phyloP scores from a whole-genome alignment of 1,140 invertebrate species.

The Drosophila sechellia region DNA sequence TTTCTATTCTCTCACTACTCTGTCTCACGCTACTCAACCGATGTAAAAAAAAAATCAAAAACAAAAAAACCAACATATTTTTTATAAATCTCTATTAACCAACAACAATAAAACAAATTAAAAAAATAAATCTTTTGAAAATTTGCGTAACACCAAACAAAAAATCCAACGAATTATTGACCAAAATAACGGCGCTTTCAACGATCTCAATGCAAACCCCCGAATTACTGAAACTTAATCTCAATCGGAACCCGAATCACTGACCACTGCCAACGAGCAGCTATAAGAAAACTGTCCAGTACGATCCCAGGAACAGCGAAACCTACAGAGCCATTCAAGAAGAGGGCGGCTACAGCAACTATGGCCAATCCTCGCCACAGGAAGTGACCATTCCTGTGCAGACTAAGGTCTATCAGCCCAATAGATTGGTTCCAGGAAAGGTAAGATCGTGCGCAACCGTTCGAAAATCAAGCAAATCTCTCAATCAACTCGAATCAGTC shows the following conservation, averaged over 20 bases:
- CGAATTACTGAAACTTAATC: conserved; percentile 27
- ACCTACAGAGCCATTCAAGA: conserved; percentile 93
- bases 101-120: conserved; percentile 35
- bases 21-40: conserved; percentile 82
- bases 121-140: conserved; percentile 59
- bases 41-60: conserved; percentile 70
- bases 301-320: conserved; percentile 93
- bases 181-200: conserved; percentile 73
- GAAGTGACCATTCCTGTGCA: conserved; percentile 88
- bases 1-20: conserved; percentile 83
- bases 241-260: conserved; percentile 16
- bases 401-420: conserved; percentile 90
- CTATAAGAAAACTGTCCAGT: conserved; percentile 90
- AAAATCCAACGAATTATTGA: conserved; percentile 43
- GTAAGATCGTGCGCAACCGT: conserved; percentile 83
- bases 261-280: conserved; percentile 66
- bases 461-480: conserved; percentile 35
- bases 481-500: conserved; percentile 35
- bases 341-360: conserved; percentile 86
- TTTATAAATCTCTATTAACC: conserved; percentile 57
- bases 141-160: conserved; percentile 62
- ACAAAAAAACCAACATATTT: conserved; percentile 60
- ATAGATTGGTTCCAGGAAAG: conserved; percentile 86
- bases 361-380: conserved; percentile 86
- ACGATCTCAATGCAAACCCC: conserved; percentile 69